Percentiles rank a stretch among this genome's conserved stretches.
phyloP scores from a whole-genome alignment of 2,797 vertebrate genomes.

The Alosa sapidissima region DNA sequence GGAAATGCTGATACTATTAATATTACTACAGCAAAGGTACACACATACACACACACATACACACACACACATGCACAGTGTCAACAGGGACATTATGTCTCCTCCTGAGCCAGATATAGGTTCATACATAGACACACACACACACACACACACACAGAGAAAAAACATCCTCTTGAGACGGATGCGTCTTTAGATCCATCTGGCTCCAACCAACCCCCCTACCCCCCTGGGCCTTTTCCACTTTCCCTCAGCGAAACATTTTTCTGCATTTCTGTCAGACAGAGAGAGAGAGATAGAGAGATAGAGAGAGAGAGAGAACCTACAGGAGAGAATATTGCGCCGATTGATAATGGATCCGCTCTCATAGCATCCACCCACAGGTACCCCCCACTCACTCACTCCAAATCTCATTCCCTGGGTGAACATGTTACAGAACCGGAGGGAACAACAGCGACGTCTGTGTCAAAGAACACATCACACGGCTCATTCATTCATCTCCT shows the following conservation, averaged over 20 bases:
- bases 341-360: not conserved
- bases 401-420: not conserved
- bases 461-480: not conserved
- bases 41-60: not conserved
- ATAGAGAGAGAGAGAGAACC: not conserved
- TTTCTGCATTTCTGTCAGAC: slow-evolving; percentile 17
- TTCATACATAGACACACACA: not conserved
- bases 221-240: not conserved
- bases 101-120: not conserved
- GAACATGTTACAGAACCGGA: not conserved
- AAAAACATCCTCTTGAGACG: slow-evolving; percentile 20
- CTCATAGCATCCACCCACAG: not conserved
- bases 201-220: not conserved
- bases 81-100: not conserved
- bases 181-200: slow-evolving; percentile 3
- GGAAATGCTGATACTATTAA: not conserved
- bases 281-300: too few species aligned
- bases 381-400: not conserved
- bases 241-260: slow-evolving; percentile 10
- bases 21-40: not conserved
- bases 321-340: not conserved
- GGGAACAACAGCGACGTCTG: not conserved
- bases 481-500: not conserved
- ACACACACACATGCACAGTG: not conserved
- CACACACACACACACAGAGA: not conserved